phyloP scores from a whole-genome alignment of 2,888 invertebrate species.

The Eupelmus urozonus region DNA sequence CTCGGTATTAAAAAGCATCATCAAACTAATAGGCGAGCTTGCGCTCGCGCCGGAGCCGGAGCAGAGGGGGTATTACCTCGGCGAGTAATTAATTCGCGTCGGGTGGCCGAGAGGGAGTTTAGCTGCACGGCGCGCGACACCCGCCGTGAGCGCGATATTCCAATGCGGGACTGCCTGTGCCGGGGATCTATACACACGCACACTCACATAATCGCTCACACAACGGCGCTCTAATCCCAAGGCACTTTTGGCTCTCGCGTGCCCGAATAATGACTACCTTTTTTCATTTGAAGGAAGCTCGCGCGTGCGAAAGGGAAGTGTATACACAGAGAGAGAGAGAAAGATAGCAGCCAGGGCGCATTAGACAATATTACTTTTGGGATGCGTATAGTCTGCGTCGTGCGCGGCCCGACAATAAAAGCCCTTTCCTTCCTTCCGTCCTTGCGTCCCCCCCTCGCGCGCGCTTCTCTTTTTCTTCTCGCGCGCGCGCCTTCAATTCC shows the following conservation, averaged over 20 bases:
- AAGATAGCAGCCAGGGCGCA: slow-evolving; percentile 63
- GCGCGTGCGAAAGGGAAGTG: slow-evolving; percentile 5
- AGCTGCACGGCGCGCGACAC: not conserved
- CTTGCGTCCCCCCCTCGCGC: slow-evolving; percentile 2
- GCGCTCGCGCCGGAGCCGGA: no score
- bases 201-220: not conserved
- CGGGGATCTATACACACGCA: no score
- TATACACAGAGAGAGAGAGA: no score
- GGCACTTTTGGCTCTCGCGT: slow-evolving; percentile 28
- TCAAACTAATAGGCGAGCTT: slow-evolving; percentile 41
- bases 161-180: slow-evolving; percentile 18
- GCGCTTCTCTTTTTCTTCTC: not conserved
- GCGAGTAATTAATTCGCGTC: slow-evolving; percentile 38
- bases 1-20: slow-evolving; percentile 48
- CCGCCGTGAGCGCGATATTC: slow-evolving; percentile 11
- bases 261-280: slow-evolving; percentile 57
- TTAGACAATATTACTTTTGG: slow-evolving; percentile 70
- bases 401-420: slow-evolving; percentile 53
- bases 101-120: not conserved
- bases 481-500: slow-evolving; percentile 25
- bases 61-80: not conserved
- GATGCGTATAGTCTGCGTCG: slow-evolving; percentile 56
- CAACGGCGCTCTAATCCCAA: slow-evolving; percentile 19
- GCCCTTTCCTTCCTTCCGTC: slow-evolving; percentile 39
- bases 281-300: slow-evolving; percentile 25